Conservation (phyloP, 2,888 invertebrate genomes). For the Oscheius sp. region DNA sequence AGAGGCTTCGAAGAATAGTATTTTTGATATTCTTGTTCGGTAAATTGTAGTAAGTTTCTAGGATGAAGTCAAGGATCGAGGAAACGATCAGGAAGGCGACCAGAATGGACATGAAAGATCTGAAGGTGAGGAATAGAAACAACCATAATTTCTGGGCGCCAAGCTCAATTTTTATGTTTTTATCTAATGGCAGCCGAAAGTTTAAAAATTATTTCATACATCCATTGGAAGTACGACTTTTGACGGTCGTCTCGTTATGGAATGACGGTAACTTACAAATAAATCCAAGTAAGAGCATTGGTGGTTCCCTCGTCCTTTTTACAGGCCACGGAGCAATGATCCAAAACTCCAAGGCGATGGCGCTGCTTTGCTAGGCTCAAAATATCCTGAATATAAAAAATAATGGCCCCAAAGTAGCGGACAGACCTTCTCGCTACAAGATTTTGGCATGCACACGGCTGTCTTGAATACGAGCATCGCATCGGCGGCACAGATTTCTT, state of each 20-base stretch:
- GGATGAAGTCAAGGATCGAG: conserved; percentile 2
- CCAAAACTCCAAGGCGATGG: neutral
- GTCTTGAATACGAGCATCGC: neutral
- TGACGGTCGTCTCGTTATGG: too few species aligned
- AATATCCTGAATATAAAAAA: neutral
- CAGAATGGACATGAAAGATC: conserved; percentile 3
- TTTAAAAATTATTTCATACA: too few species aligned
- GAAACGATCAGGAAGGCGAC: conserved; percentile 6
- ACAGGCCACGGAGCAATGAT: conserved; percentile 3
- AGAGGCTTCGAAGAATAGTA: conserved; percentile 22
- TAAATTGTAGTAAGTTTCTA: neutral
- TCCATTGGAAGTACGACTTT: too few species aligned
- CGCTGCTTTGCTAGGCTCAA: neutral
- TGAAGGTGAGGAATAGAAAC: neutral
- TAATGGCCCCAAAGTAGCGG: too few species aligned
- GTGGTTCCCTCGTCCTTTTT: conserved; percentile 7
- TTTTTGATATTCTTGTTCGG: neutral
- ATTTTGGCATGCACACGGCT: conserved; percentile 29
- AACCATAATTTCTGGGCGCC: too few species aligned
- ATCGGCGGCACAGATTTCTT: neutral
- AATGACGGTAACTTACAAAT: neutral
- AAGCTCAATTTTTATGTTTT: too few species aligned
- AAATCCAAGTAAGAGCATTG: conserved; percentile 12
- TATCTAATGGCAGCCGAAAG: too few species aligned
- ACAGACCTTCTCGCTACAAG: conserved; percentile 12